Evolutionary conservation across 2,113 vertebrate species (phyloP), one percentile per base, ranked within the genome.

Genomic region (Alaudala cheleensis): DNA sequence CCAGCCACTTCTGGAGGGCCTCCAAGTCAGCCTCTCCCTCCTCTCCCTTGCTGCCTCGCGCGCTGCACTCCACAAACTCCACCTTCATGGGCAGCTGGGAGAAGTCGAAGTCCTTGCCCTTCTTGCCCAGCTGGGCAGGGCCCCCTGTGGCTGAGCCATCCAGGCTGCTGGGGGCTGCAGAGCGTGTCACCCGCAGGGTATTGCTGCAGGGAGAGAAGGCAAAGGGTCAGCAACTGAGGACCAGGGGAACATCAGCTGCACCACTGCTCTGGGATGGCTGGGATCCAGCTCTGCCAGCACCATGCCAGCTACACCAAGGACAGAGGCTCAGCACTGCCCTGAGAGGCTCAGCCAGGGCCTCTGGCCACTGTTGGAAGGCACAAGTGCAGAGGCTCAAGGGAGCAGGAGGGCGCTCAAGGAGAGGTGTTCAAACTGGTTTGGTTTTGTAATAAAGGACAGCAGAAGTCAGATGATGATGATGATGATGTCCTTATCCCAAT

Each of bases 51-150:
- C 88, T 97, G 45, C 98, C 98, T 20, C 98, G 98, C 80, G 99
- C 99, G 9, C 99, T 99, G 95, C 99, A 99, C 97, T 99, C 99
- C 71, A 99, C 77, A 9, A 99, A 99, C 95, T 99, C 99, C 97
- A 99, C 98, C 91, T 97, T 99, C 97, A 98, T 93, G 25, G 99
- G 97, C 85, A 99, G 92, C 96, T 99, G 99, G 76, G 98, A 98
- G 96, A 99, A 99, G 62, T 99, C 99, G 9, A 99, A 99, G 60
- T 99, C 99, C 92, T 99, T 99, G 89, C 99, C 99, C 95, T 99
- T 99, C 97, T 98, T 99, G 12, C 99, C 99, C 88, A 99, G 98
- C 64, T 98, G 98, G 73, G 98, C 79, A 81, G 95, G 78, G 8
- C 94, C 97, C 19, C 97, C 98, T 1, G 97, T 94, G 23, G 95